Evolutionary conservation across 2,113 vertebrate species (phyloP).

Genomic region (Podarcis muralis): DNA sequence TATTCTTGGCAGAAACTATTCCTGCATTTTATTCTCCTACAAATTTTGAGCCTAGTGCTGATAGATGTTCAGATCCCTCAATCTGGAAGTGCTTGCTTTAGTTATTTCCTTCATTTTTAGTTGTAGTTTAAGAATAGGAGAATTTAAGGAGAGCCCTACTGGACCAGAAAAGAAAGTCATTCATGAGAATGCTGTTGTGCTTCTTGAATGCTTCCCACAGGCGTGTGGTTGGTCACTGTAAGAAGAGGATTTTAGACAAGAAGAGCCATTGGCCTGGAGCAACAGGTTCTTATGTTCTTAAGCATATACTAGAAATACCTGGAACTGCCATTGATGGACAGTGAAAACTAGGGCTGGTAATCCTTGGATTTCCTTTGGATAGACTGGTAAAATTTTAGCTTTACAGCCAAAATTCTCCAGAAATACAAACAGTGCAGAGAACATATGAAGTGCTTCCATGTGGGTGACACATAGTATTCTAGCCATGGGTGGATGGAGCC

Average conservation of each 20-base stretch:
- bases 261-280: background rate
- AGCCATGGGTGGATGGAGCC: background rate
- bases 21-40: background rate
- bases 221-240: too few species aligned
- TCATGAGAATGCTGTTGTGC: too few species aligned
- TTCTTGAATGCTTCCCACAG: too few species aligned
- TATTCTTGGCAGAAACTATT: background rate
- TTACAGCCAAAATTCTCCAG: background rate
- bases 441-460: background rate
- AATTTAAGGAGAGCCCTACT: too few species aligned
- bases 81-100: background rate
- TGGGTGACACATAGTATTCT: background rate
- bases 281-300: too few species aligned
- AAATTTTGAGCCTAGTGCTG: background rate
- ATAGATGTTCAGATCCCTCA: background rate
- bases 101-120: background rate
- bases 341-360: background rate
- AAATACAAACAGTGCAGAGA: rapidly evolving
- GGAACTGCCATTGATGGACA: background rate
- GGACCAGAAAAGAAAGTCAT: too few species aligned
- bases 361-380: background rate
- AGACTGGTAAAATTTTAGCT: background rate
- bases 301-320: background rate
- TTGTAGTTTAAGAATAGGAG: background rate
- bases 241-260: too few species aligned